Evolutionary conservation across 2,888 invertebrate genomes (phyloP).

Genomic region (Stenchaetothrips biformis): DNA sequence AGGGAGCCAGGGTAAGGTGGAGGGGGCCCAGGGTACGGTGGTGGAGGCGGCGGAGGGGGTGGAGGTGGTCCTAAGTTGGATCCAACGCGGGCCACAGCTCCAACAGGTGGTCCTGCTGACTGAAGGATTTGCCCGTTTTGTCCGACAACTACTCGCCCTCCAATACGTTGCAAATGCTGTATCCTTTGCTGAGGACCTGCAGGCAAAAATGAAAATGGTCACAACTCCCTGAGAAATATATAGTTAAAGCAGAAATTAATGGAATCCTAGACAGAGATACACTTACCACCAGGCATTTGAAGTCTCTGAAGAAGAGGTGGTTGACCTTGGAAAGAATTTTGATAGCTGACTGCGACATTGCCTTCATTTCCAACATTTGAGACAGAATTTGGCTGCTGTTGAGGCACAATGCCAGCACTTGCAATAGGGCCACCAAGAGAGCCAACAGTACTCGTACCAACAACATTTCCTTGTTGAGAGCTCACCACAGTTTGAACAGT

Average conservation of each 20-base stretch:
- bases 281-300: constrained; percentile 32
- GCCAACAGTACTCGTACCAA: constrained; percentile 38
- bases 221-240: too few species aligned
- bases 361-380: not conserved
- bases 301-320: constrained; percentile 15
- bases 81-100: not conserved
- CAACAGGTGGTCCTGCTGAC: not conserved
- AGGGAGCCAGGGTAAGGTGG: constrained; percentile 61
- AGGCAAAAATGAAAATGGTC: too few species aligned
- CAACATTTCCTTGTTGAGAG: not conserved
- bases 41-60: constrained; percentile 58
- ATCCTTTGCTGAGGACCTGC: constrained; percentile 30
- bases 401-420: constrained; percentile 30
- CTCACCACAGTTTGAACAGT: not conserved
- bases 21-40: constrained; percentile 66
- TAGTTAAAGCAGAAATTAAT: too few species aligned
- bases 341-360: not conserved
- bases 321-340: constrained; percentile 3
- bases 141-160: constrained; percentile 31
- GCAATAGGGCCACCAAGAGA: not conserved
- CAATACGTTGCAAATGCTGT: constrained; percentile 32
- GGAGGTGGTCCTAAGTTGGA: constrained; percentile 32
- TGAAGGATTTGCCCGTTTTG: constrained; percentile 29
- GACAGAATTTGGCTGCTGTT: constrained; percentile 33
- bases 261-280: not conserved